Evolutionary conservation across 64 coral and sea anemone genomes (phyloP).

Genomic region (Montipora sp.): DNA sequence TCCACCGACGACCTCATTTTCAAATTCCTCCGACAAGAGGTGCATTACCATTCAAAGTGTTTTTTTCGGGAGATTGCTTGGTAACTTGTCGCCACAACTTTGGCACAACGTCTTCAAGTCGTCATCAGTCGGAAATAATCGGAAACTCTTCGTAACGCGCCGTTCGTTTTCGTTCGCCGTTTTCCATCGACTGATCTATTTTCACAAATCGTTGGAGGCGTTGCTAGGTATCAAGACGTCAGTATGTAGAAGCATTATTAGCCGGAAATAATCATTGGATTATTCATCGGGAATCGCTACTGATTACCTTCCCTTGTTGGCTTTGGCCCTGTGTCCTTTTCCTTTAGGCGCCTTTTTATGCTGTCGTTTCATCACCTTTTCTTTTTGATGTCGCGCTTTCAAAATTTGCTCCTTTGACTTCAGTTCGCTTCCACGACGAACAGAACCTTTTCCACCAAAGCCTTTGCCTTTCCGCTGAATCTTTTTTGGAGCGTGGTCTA

Average conservation of each 20-base stretch:
- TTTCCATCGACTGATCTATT: background rate
- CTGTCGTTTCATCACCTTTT: slow-evolving; percentile 76
- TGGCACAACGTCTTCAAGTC: background rate
- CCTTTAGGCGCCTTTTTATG: slow-evolving; percentile 52
- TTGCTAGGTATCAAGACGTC: background rate
- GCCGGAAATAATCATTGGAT: no score
- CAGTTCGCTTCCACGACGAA: slow-evolving; percentile 66
- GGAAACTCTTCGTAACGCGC: background rate
- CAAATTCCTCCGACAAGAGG: no score
- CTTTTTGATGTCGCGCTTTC: slow-evolving; percentile 83
- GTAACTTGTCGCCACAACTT: background rate
- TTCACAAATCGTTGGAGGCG: no score
- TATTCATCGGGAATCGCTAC: background rate
- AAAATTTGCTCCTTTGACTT: slow-evolving; percentile 96
- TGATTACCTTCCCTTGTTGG: background rate
- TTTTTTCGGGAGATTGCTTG: background rate
- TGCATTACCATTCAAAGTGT: no score
- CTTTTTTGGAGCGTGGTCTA: slow-evolving; percentile 63
- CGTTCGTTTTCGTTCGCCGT: no score
- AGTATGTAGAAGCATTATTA: background rate
- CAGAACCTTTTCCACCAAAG: slow-evolving; percentile 24
- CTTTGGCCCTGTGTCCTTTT: slow-evolving; percentile 2
- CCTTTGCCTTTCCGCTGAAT: background rate
- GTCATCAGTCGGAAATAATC: background rate
- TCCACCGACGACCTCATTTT: no score